Base-by-base conservation (phyloP, 2,888 invertebrate genomes). In the Macrosiphum euphorbiae region DNA sequence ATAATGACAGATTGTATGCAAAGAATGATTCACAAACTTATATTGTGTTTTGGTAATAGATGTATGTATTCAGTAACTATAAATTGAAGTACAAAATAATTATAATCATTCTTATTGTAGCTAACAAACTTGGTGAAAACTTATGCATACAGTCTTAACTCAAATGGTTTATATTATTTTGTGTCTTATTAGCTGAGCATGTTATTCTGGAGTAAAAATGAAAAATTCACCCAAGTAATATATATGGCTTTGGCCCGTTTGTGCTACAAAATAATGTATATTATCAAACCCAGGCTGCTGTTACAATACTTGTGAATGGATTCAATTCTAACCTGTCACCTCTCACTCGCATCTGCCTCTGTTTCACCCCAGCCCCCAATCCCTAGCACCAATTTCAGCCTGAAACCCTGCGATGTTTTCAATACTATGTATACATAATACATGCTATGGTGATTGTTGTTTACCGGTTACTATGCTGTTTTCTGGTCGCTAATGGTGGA, bases 391-490 rank as follows among this genome's bases (percentile, higher is more conserved):
- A 50, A 90, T 61, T 92, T 93, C 86, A 94, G 86, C 90, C 94
- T 92, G 88, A 92, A 88, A 88, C 90, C 86, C 90, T 94, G 94
- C 90, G 41, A 94, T 94, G 90, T 94, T 94, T 92, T 90, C 61
- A 94, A 61, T 93, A 94, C 52, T 94, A 61, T 86, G 85, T 94
- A 87, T 90, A 61, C 85, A 87, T 89, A 88, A 85, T 90, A 90
- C 47, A 90, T 67, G 90, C 90, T 94, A 86, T 94, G 94, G 94
- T 94, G 94, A 94, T 94, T 94, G 94, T 94, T 90, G 41, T 94
- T 94, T 94, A 94, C 86, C 94, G 85, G 94, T 94, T 90, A 94
- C 90, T 94, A 94, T 90, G 94, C 94, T 94, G 90, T 94, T 94
- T 94, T 58, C 78, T 94, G 61, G 94, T 90, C 84, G 92, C 94